A percentile compares a stretch with the other conserved stretches of the same genome.
Conservation (phyloP, 2,888 invertebrate species). For the Ophion costatus region DNA sequence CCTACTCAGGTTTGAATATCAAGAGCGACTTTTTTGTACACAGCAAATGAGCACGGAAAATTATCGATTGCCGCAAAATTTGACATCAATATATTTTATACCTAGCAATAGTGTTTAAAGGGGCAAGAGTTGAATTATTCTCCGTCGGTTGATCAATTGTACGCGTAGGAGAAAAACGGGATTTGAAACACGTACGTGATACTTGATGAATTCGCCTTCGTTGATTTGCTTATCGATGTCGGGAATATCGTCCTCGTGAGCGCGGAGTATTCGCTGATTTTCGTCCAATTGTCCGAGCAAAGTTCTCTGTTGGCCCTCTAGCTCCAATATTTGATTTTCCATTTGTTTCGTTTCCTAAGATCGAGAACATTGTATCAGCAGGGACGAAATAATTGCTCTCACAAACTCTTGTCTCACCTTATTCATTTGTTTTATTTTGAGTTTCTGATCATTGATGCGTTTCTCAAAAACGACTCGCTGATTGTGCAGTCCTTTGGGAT, state of each 20-base stretch:
- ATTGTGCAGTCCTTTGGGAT: conserved; percentile 83
- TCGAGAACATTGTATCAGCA: conserved; percentile 45
- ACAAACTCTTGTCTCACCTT: conserved; percentile 78
- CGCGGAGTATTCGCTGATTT: conserved; percentile 76
- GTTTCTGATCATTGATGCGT: conserved; percentile 86
- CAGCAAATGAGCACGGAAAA: neutral
- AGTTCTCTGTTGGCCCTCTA: conserved; percentile 74
- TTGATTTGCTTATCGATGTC: conserved; percentile 80
- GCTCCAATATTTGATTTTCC: conserved; percentile 76
- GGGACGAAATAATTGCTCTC: conserved; percentile 28
- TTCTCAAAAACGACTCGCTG: conserved; percentile 85
- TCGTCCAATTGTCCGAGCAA: conserved; percentile 76
- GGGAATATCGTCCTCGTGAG: conserved; percentile 75
- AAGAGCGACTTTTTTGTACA: neutral
- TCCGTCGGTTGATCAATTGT: neutral
- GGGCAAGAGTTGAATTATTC: neutral
- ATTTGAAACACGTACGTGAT: conserved; percentile 78
- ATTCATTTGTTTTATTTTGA: conserved; percentile 85
- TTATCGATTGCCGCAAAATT: neutral
- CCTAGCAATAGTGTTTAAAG: neutral
- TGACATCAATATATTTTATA: neutral
- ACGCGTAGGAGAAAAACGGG: neutral
- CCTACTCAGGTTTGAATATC: too few species aligned
- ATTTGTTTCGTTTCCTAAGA: conserved; percentile 78
- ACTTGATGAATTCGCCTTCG: conserved; percentile 82